Evolutionary conservation across 2,888 invertebrate genomes (phyloP), one percentile per base, ranked within the genome.

Genomic region (Griposia aprilina): DNA sequence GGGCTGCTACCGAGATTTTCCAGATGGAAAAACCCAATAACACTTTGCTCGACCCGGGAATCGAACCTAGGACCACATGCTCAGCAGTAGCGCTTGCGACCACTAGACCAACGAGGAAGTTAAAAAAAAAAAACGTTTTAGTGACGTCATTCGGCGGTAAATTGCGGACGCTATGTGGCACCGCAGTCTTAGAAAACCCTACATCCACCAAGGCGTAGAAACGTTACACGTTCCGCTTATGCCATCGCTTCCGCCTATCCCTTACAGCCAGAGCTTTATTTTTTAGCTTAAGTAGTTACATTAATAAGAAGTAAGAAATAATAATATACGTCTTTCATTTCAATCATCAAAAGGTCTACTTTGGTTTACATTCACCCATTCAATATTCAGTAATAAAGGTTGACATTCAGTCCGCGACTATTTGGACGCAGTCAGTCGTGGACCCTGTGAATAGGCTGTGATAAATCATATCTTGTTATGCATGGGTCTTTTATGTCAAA

Each of bases 361-460:
- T 63, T 71, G 41, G 68, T 26, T 20, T 13, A 36, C 45, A 65
- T 73, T 69, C 36, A 73, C 65, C 41, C n/a, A 11, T n/a, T 41
- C 50, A 63, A 66, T 36, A 69, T 78, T 50, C 8, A 48, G 36
- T 57, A 71, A 67, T 74, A 82, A 62, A 73, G 79, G 55, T 60
- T 62, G 57, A 36, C 73, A 83, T 83, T 70, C 69, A 65, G 7
- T 83, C 20, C 26, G 36, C 76, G 70, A 60, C 63, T 67, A 76
- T 83, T 74, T 68, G 70, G 36, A 75, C 66, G 62, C 76, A 84
- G 84, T 74, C 76, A 80, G 41, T 57, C 80, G 70, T 74, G 52
- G 62, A 30, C 11, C 17, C 63, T 6, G 7, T 71, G 84, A 80
- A 67, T 74, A 59, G 67, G 30, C 0, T 17, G 23, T 62, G 55